Conservation (phyloP, 2,797 vertebrate species). For the Myotis findleyi region DNA sequence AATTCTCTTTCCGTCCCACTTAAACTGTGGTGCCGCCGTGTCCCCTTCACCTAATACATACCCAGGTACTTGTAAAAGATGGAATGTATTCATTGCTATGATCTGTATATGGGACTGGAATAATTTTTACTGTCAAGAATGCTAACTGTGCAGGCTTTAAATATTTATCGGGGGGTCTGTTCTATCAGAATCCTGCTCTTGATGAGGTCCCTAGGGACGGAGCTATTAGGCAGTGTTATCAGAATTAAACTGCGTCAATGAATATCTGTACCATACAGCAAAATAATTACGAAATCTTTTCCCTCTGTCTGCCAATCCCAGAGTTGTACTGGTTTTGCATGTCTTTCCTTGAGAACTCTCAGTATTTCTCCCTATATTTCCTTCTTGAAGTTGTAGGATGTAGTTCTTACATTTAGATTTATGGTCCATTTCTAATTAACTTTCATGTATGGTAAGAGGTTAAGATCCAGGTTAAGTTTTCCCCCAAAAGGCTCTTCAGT, state of each 20-base stretch:
- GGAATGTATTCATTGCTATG: not conserved
- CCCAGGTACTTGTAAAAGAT: not conserved
- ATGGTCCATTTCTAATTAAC: not conserved
- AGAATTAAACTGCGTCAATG: not conserved
- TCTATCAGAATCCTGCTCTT: not conserved
- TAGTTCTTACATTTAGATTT: not conserved
- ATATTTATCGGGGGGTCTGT: not conserved
- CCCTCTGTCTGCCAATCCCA: not conserved
- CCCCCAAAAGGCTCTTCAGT: not conserved
- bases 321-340: not conserved
- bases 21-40: not conserved
- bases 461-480: not conserved
- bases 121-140: not conserved
- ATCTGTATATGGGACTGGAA: not conserved
- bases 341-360: not conserved
- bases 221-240: not conserved
- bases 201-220: not conserved
- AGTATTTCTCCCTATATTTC: not conserved
- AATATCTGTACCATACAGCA: accelerated
- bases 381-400: not conserved
- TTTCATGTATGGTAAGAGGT: not conserved
- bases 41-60: not conserved
- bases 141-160: not conserved
- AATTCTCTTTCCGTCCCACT: accelerated
- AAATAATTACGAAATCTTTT: not conserved